Evolutionary conservation across 2,888 invertebrate genomes (phyloP).

Genomic region (Drosophila lacicola): DNA sequence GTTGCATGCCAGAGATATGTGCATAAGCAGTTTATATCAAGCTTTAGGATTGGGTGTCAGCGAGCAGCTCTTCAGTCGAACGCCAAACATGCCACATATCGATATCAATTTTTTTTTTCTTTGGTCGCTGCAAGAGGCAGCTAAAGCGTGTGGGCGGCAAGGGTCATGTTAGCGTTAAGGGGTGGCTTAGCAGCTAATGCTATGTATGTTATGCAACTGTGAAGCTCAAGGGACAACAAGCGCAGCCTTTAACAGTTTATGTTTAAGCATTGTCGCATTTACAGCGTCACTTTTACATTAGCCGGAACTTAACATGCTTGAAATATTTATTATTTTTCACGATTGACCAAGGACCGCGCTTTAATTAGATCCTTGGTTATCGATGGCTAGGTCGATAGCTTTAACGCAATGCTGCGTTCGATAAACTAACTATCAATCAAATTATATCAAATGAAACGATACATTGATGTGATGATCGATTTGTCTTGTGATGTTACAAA

Average conservation of each 20-base stretch:
- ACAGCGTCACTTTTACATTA: background rate
- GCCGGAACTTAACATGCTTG: background rate
- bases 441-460: no score
- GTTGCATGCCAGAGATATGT: constrained; percentile 23
- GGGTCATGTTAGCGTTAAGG: no score
- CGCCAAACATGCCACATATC: constrained; percentile 13
- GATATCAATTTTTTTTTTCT: constrained; percentile 8
- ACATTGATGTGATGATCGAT: no score
- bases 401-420: no score
- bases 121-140: constrained; percentile 1
- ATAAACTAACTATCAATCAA: no score
- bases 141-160: background rate
- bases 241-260: constrained; percentile 1
- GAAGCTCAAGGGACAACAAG: no score
- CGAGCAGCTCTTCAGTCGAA: constrained; percentile 3
- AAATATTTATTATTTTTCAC: no score
- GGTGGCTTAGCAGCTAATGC: background rate
- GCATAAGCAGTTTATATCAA: constrained; percentile 3
- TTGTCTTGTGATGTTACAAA: no score
- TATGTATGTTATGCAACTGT: constrained; percentile 7
- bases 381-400: no score
- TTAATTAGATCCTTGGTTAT: no score
- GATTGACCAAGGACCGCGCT: no score
- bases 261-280: background rate
- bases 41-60: constrained; percentile 5